phyloP scores from a whole-genome alignment of 1,140 invertebrate genomes.

The Globodera ellingtonae region DNA sequence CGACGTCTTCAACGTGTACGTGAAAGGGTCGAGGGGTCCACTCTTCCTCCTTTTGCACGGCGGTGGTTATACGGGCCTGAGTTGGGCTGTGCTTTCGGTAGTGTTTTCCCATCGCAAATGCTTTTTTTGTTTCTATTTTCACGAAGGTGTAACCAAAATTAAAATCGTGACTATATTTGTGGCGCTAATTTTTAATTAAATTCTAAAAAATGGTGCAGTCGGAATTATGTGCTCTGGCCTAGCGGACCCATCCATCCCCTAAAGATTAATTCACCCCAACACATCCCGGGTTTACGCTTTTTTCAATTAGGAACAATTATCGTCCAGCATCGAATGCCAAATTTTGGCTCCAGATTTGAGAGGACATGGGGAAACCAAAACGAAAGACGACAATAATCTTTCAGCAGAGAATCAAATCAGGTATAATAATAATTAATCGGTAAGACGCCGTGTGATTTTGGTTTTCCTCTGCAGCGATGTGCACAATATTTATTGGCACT shows the following conservation, averaged over 20 bases:
- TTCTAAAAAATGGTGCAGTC: background rate
- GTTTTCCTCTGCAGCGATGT: slow-evolving; percentile 44
- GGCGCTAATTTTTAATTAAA: slow-evolving; percentile 9
- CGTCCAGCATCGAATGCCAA: slow-evolving; percentile 53
- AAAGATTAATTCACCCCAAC: no score
- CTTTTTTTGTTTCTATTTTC: no score
- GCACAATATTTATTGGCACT: slow-evolving; percentile 43
- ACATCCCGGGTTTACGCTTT: background rate
- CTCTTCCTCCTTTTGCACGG: slow-evolving; percentile 63
- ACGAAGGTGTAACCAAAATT: slow-evolving; percentile 2
- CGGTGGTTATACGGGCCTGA: slow-evolving; percentile 63
- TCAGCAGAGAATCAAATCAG: slow-evolving; percentile 54
- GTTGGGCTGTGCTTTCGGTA: slow-evolving; percentile 60
- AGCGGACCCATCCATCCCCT: no score
- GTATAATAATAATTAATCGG: slow-evolving; percentile 35
- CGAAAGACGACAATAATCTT: slow-evolving; percentile 50
- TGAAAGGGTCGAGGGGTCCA: slow-evolving; percentile 57
- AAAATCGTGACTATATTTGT: background rate
- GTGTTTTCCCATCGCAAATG: slow-evolving; percentile 12
- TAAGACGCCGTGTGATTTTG: background rate
- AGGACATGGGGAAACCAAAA: slow-evolving; percentile 55
- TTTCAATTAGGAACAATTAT: slow-evolving; percentile 52
- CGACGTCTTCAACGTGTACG: slow-evolving; percentile 62
- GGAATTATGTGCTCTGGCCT: no score
- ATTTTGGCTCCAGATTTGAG: slow-evolving; percentile 62